Conservation (phyloP, 2,797 vertebrate species). For the Acanthiza pusilla region DNA sequence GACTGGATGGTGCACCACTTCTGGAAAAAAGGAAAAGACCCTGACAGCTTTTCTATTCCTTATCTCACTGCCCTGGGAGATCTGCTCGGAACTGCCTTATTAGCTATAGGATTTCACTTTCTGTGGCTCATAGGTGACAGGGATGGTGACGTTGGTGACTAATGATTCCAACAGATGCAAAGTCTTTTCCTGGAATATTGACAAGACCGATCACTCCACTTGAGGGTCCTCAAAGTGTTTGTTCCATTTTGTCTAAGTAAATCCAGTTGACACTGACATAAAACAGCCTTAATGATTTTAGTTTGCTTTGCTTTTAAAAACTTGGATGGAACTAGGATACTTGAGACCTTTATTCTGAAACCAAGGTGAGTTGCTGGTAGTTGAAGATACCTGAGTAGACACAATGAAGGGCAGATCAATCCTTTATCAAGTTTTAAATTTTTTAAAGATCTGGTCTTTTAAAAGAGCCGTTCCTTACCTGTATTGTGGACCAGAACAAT, state of each 20-base stretch:
- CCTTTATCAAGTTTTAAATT: neutral
- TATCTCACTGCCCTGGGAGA: slow-evolving; percentile 95
- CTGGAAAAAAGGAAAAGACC: slow-evolving; percentile 96
- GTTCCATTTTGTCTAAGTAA: slow-evolving; percentile 8
- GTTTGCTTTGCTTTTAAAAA: slow-evolving; percentile 25
- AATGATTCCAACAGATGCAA: neutral
- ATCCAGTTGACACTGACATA: slow-evolving; percentile 12
- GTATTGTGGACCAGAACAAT: neutral
- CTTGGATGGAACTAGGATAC: neutral
- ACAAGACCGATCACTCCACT: neutral
- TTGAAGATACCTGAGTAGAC: slow-evolving; percentile 3
- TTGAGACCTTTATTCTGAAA: slow-evolving; percentile 44
- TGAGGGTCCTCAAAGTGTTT: neutral
- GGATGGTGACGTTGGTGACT: slow-evolving; percentile 96
- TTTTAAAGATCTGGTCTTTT: slow-evolving; percentile 12
- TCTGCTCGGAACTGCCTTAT: slow-evolving; percentile 90
- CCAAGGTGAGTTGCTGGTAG: neutral
- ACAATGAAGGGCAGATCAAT: neutral
- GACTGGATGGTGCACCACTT: slow-evolving; percentile 98
- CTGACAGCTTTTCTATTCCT: slow-evolving; percentile 96
- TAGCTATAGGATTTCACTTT: slow-evolving; percentile 93
- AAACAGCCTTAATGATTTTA: slow-evolving; percentile 68
- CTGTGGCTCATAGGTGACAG: slow-evolving; percentile 95
- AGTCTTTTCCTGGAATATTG: neutral
- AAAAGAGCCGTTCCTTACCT: neutral